These are phyloP conservation scores for Enteromius thamalakanensis DNA, from an alignment of 2,797 vertebrate species.

Conservation along the genomic window DNA sequence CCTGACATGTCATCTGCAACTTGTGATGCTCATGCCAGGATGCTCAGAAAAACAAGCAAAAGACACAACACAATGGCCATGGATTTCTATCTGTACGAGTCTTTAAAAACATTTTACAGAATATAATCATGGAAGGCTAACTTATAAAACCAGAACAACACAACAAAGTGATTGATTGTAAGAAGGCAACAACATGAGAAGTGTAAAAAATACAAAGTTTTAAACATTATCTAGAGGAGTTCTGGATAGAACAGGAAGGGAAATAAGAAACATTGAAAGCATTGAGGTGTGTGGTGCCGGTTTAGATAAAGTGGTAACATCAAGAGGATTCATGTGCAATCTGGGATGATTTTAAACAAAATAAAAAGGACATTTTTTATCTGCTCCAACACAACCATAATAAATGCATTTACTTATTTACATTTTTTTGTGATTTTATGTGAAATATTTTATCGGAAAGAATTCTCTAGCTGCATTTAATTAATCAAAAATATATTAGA, in stretches of 20 bases:
- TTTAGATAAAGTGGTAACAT: background rate
- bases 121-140: background rate
- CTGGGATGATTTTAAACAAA: background rate
- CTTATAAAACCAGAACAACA: background rate
- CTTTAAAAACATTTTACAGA: background rate
- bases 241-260: background rate
- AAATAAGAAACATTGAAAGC: background rate
- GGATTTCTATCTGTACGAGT: background rate
- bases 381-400: background rate
- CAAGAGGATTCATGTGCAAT: background rate
- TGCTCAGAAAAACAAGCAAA: background rate
- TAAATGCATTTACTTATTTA: background rate
- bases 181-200: background rate
- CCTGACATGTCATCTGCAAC: background rate
- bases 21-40: background rate
- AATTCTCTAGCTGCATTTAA: background rate
- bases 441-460: background rate
- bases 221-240: background rate
- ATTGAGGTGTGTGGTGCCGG: background rate
- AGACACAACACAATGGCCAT: background rate
- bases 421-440: background rate
- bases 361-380: background rate
- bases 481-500: background rate
- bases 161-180: background rate
- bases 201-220: background rate